Conservation (phyloP, 2,888 invertebrate species). For the Brachypalpus laphriformis region DNA sequence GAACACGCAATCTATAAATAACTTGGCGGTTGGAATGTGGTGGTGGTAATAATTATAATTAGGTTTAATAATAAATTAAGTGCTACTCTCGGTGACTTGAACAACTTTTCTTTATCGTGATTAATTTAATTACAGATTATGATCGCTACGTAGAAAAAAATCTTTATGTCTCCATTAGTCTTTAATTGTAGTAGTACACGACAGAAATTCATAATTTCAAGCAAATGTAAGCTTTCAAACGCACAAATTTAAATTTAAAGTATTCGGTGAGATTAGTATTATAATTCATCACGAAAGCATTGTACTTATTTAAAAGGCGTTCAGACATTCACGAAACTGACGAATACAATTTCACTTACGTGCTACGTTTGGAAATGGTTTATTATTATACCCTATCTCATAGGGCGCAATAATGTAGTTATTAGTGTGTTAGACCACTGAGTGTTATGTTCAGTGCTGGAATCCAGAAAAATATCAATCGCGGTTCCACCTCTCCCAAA, state of each 20-base stretch:
- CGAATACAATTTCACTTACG: too few relatives aligned
- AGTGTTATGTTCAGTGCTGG: too few relatives aligned
- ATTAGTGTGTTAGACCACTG: too few relatives aligned
- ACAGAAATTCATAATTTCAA: background rate
- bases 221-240: background rate
- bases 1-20: conserved; percentile 69
- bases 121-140: conserved; percentile 68
- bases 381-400: too few relatives aligned
- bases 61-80: conserved; percentile 72
- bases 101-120: conserved; percentile 69
- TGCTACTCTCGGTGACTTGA: conserved; percentile 65
- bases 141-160: conserved; percentile 60
- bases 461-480: too few relatives aligned
- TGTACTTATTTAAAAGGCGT: background rate
- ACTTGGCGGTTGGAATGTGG: conserved; percentile 37
- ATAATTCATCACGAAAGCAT: background rate
- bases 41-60: conserved; percentile 67
- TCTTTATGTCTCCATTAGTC: conserved; percentile 66
- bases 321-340: too few relatives aligned
- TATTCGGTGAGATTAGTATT: background rate
- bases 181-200: conserved; percentile 18
- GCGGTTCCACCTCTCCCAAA: too few relatives aligned
- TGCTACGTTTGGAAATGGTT: too few relatives aligned
- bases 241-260: background rate
- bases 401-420: too few relatives aligned